phyloP scores from a whole-genome alignment of 2,113 vertebrate species.

The Pedetes capensis region DNA sequence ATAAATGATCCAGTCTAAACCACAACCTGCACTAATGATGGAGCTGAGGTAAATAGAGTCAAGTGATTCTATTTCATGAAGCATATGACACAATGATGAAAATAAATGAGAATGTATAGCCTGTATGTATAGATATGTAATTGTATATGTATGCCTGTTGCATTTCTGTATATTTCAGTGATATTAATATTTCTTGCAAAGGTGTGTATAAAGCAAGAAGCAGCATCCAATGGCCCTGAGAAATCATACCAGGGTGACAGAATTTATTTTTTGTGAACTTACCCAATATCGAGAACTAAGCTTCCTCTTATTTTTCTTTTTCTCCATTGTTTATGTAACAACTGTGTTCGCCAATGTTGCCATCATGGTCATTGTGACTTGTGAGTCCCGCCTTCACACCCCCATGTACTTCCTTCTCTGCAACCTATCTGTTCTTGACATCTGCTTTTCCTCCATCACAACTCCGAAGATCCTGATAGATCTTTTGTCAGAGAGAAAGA shows the following conservation, averaged over 20 bases:
- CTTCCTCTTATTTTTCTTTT: neutral
- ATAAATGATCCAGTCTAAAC: neutral
- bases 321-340: neutral
- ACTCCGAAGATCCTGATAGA: constrained; percentile 28
- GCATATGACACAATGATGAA: neutral
- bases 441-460: constrained; percentile 55
- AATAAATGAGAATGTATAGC: too few species aligned
- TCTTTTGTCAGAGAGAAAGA: constrained; percentile 21
- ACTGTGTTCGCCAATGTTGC: constrained; percentile 46
- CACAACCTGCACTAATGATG: neutral
- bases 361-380: neutral
- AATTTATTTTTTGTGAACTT: constrained; percentile 54
- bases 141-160: rapidly evolving
- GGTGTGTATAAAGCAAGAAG: neutral
- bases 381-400: constrained; percentile 16
- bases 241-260: constrained; percentile 38
- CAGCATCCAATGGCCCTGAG: neutral
- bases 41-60: neutral
- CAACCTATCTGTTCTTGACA: constrained; percentile 12
- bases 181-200: neutral
- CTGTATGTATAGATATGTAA: too few species aligned
- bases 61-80: neutral
- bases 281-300: neutral
- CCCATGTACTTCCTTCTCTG: constrained; percentile 66
- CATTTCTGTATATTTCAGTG: neutral